Conservation (phyloP, 1,140 invertebrate species). For the Aleiodes sp. region DNA sequence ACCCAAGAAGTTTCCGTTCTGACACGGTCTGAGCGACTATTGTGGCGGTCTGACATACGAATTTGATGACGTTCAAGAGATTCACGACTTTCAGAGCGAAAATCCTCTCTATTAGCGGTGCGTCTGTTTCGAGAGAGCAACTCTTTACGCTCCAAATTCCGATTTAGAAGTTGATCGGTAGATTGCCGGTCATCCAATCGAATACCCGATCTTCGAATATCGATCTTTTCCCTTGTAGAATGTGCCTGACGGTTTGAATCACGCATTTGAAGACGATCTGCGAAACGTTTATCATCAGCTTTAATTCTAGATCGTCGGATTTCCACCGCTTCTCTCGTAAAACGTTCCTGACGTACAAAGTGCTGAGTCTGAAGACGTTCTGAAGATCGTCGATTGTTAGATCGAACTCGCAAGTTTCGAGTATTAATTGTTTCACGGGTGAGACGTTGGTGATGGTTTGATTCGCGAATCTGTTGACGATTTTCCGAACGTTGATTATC, state of each 20-base stretch:
- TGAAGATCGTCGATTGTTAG: not conserved
- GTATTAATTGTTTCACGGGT: no score
- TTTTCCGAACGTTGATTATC: no score
- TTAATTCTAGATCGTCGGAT: not conserved
- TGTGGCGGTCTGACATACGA: not conserved
- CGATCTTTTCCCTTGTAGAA: not conserved
- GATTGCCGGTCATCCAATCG: constrained; percentile 13
- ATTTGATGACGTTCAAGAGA: not conserved
- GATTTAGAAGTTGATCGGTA: not conserved
- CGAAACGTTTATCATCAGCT: not conserved
- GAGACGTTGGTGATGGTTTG: no score
- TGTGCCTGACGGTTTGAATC: not conserved
- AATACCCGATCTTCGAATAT: not conserved
- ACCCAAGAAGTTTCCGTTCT: constrained; percentile 10
- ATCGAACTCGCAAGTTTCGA: no score
- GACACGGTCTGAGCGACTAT: not conserved
- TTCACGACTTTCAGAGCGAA: not conserved
- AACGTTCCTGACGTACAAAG: not conserved
- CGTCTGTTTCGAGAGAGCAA: not conserved
- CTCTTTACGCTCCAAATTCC: not conserved
- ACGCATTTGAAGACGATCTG: not conserved
- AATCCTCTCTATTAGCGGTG: constrained; percentile 7
- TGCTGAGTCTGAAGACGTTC: not conserved
- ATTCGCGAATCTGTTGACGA: no score
- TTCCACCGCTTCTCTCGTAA: not conserved